phyloP scores from a whole-genome alignment of 2,113 vertebrate genomes.

The Panthera uncia region DNA sequence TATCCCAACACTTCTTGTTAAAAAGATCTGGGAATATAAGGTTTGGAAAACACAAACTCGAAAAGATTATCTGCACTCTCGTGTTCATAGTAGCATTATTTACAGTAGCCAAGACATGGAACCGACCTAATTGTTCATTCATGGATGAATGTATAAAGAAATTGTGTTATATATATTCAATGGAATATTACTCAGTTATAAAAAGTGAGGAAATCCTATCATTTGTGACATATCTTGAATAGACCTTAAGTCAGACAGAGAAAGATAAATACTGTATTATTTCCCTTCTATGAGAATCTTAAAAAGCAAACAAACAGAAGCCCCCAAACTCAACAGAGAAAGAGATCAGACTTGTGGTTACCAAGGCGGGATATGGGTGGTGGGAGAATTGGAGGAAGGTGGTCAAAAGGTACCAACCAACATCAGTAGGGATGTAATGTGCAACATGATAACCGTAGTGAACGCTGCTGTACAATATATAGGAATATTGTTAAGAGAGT shows the following conservation, averaged over 20 bases:
- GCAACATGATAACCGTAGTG: not conserved
- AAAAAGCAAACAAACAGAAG: not conserved
- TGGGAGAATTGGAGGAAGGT: not conserved
- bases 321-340: not conserved
- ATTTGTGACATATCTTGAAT: not conserved
- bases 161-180: not conserved
- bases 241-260: not conserved
- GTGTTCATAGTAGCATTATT: not conserved
- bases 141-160: not conserved
- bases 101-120: not conserved
- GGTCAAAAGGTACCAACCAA: not conserved
- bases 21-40: not conserved
- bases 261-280: not conserved
- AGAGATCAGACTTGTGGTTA: not conserved
- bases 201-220: not conserved
- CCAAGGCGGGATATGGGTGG: not conserved
- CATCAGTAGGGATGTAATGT: not conserved
- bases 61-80: not conserved
- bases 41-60: not conserved
- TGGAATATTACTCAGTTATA: not conserved
- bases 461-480: not conserved
- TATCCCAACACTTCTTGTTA: not conserved
- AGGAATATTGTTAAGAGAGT: not conserved
- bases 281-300: not conserved
- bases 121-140: not conserved